Conservation (phyloP, 1,140 invertebrate species). For the Drosophila kepulauana region DNA sequence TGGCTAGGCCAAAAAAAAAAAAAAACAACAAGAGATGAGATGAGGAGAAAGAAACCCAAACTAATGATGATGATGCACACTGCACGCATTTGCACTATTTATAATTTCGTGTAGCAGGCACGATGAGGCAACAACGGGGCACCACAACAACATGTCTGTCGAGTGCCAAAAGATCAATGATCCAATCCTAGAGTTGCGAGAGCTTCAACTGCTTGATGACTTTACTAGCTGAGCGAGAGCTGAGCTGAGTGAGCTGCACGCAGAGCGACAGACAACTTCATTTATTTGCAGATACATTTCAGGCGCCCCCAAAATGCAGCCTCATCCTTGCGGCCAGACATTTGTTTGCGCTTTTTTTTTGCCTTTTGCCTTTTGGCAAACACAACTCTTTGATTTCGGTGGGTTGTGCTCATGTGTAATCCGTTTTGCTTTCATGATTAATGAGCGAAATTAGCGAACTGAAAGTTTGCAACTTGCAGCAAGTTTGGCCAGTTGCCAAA, state of each 20-base stretch:
- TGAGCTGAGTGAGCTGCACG: slow-evolving; percentile 30
- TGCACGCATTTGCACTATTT: slow-evolving; percentile 82
- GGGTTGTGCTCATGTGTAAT: slow-evolving; percentile 74
- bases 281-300: slow-evolving; percentile 82
- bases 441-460: slow-evolving; percentile 77
- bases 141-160: slow-evolving; percentile 38
- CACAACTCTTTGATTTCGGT: slow-evolving; percentile 61
- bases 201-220: slow-evolving; percentile 66
- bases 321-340: slow-evolving; percentile 43
- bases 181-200: slow-evolving; percentile 62
- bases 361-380: slow-evolving; percentile 56
- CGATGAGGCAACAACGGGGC: slow-evolving; percentile 5
- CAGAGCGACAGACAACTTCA: slow-evolving; percentile 70
- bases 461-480: slow-evolving; percentile 36
- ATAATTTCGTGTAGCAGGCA: slow-evolving; percentile 69
- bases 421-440: slow-evolving; percentile 72
- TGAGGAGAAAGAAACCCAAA: slow-evolving; percentile 19
- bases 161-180: slow-evolving; percentile 83
- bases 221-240: slow-evolving; percentile 57
- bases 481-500: slow-evolving; percentile 60
- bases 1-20: slow-evolving; percentile 53
- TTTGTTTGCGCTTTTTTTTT: slow-evolving; percentile 15
- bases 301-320: slow-evolving; percentile 55
- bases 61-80: slow-evolving; percentile 82
- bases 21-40: slow-evolving; percentile 18